Percentiles rank a stretch among this genome's conserved stretches.
Evolutionary conservation across 2,113 vertebrate species (phyloP).

Genomic region (Phycodurus eques): DNA sequence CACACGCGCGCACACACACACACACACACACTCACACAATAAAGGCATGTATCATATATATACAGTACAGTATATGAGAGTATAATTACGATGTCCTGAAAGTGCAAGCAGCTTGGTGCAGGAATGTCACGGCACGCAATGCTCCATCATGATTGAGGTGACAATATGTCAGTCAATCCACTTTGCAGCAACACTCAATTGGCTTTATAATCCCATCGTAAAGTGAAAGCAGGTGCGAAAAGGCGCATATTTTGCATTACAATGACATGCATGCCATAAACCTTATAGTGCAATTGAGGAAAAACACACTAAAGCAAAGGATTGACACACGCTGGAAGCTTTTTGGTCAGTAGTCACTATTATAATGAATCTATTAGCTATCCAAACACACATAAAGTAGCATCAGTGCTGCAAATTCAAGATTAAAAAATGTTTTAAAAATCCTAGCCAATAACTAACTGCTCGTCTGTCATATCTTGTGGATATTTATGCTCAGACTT

Average conservation of each 20-base stretch:
- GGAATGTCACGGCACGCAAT: not conserved
- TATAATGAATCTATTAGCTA: not conserved
- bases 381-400: not conserved
- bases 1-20: too few relatives aligned
- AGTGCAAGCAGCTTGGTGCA: not conserved
- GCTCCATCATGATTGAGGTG: not conserved
- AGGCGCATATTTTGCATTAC: not conserved
- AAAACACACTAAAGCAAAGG: not conserved
- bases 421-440: too few relatives aligned
- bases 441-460: too few relatives aligned
- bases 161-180: not conserved
- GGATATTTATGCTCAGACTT: too few relatives aligned
- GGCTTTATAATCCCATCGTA: not conserved
- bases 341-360: too few relatives aligned
- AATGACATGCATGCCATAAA: not conserved
- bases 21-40: not conserved
- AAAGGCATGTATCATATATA: not conserved
- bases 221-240: not conserved
- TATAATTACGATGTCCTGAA: not conserved
- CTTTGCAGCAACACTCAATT: not conserved
- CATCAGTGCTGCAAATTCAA: not conserved
- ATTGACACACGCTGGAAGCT: not conserved
- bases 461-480: not conserved
- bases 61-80: not conserved
- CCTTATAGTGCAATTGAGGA: not conserved